These are phyloP conservation scores for Myotis davidii DNA, from an alignment of 2,113 vertebrate species.

Conservation along the genomic window DNA sequence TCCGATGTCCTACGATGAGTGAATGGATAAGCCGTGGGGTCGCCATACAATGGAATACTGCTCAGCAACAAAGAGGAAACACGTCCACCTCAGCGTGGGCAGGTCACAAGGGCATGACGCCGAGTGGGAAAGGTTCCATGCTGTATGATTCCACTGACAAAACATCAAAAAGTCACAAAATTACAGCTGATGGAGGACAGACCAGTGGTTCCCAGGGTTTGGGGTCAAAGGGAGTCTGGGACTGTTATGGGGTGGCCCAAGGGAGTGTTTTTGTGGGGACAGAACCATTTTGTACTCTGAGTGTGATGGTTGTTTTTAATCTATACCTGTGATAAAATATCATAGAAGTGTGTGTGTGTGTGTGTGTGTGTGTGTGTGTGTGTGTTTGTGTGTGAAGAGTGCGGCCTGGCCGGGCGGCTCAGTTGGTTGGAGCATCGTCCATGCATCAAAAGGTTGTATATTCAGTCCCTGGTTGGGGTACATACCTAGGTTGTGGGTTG, in stretches of 20 bases:
- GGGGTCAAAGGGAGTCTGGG: neutral
- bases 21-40: neutral
- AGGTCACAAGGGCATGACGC: neutral
- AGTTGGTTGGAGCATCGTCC: neutral
- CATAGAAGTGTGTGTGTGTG: neutral
- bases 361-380: too few relatives aligned
- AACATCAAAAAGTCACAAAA: neutral
- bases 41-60: neutral
- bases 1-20: neutral
- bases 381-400: neutral
- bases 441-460: too few relatives aligned
- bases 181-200: neutral
- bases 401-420: neutral
- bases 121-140: neutral
- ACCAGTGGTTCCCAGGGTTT: neutral
- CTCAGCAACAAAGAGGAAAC: neutral
- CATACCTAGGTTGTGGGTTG: neutral
- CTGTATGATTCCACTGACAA: too few relatives aligned
- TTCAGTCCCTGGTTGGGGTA: neutral
- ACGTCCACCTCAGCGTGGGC: too few relatives aligned
- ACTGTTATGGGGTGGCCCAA: neutral
- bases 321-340: neutral
- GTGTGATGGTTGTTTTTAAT: neutral
- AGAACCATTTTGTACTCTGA: neutral
- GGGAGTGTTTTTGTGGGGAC: neutral